Percentiles rank a stretch among this genome's conserved stretches.
Conservation (phyloP, 2,113 vertebrate species). For the Condylura cristata region DNA sequence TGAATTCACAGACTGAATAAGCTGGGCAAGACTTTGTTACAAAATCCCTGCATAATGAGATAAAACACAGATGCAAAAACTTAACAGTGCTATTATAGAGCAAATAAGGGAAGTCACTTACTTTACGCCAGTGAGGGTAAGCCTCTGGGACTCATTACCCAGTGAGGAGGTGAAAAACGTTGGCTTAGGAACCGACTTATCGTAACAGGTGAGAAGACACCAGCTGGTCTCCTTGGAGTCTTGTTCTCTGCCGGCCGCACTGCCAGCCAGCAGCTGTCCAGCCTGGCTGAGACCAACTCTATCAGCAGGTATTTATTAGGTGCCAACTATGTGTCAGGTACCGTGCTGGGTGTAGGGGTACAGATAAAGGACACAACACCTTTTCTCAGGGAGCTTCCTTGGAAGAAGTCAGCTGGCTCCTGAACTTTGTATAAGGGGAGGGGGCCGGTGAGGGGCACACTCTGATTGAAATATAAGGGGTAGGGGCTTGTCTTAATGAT, state of each 20-base stretch:
- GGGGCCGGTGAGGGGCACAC: neutral
- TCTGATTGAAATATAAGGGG: neutral
- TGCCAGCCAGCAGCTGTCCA: neutral
- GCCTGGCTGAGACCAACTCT: neutral
- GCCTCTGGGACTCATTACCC: slow-evolving; percentile 44
- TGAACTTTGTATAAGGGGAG: neutral
- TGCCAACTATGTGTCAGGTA: neutral
- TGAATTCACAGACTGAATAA: neutral
- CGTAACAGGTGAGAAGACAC: neutral
- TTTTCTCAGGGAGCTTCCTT: neutral
- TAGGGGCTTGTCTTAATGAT: neutral
- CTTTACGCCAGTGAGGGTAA: neutral
- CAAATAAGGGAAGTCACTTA: neutral
- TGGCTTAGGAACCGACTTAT: neutral
- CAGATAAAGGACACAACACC: neutral
- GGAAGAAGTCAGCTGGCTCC: neutral
- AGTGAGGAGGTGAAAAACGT: neutral
- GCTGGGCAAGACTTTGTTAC: neutral
- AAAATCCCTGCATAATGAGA: neutral
- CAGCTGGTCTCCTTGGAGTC: neutral
- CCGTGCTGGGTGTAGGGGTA: neutral
- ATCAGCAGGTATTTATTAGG: neutral
- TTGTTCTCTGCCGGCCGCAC: neutral
- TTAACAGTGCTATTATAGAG: neutral
- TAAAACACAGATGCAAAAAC: neutral